Percentiles rank a stretch among this genome's conserved stretches.
Evolutionary conservation across 1,140 invertebrate genomes (phyloP).

Genomic region (Anoplophora glabripennis): DNA sequence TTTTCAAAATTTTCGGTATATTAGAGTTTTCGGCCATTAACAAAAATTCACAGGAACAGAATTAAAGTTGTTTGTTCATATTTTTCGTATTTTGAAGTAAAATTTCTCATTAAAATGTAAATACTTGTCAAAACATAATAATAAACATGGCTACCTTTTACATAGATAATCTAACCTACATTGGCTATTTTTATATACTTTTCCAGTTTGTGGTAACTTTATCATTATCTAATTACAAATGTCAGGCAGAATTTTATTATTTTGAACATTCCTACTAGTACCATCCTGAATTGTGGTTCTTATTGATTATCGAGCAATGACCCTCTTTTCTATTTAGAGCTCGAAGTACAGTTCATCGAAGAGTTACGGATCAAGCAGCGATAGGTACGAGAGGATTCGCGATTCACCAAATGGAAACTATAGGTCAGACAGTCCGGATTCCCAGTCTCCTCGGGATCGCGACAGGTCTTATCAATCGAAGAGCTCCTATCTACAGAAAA

Average conservation of each 20-base stretch:
- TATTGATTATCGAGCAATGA: background rate
- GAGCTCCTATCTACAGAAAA: slow-evolving; percentile 73
- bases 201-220: slow-evolving; percentile 6
- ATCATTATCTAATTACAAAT: background rate
- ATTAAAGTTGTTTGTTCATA: background rate
- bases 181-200: slow-evolving; percentile 21
- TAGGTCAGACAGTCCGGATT: slow-evolving; percentile 69
- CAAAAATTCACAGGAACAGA: background rate
- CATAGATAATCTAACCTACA: slow-evolving; percentile 35
- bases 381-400: slow-evolving; percentile 61
- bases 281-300: background rate
- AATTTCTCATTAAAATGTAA: background rate
- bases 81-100: background rate
- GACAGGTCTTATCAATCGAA: slow-evolving; percentile 74
- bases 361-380: slow-evolving; percentile 59
- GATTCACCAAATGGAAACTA: slow-evolving; percentile 75
- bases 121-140: slow-evolving; percentile 29
- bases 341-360: slow-evolving; percentile 73
- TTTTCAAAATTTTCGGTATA: background rate
- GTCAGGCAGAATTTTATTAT: background rate
- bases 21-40: background rate
- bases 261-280: slow-evolving; percentile 3
- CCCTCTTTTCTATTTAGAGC: slow-evolving; percentile 55
- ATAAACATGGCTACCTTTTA: slow-evolving; percentile 42
- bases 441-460: slow-evolving; percentile 65